These are phyloP conservation scores for Cairina moschata DNA, from an alignment of 2,113 vertebrate genomes.

Conservation along the genomic window DNA sequence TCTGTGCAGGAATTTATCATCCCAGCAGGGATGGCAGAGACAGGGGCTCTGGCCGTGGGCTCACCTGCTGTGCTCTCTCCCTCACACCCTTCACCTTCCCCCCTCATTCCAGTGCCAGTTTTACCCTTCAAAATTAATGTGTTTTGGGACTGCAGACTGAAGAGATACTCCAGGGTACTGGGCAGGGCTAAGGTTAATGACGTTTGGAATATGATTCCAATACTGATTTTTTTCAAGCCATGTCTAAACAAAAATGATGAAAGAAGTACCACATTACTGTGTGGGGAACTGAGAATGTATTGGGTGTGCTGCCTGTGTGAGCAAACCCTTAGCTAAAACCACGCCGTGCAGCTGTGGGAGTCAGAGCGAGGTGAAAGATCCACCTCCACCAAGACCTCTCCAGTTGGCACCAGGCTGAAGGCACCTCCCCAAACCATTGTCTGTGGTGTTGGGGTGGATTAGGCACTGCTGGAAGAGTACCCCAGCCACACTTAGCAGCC, in stretches of 20 bases:
- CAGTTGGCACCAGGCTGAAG: not conserved
- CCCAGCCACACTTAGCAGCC: not conserved
- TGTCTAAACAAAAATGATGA: not conserved
- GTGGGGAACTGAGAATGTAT: rapidly evolving
- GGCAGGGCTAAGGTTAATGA: not conserved
- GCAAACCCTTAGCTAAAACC: not conserved
- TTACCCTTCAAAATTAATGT: not conserved
- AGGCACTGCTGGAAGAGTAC: not conserved
- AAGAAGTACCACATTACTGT: not conserved
- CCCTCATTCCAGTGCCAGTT: not conserved
- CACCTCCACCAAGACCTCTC: not conserved
- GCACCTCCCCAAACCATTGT: not conserved
- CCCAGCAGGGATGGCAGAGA: not conserved
- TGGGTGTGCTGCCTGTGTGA: not conserved
- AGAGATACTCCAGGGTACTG: not conserved
- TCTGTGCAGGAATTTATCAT: not conserved
- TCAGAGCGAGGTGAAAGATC: not conserved
- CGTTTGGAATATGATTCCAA: not conserved
- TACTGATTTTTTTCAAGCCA: not conserved
- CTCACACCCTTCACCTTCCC: not conserved
- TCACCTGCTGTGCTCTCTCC: not conserved
- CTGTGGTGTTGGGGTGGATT: not conserved
- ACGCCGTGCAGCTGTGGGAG: not conserved
- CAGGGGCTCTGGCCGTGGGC: rapidly evolving
- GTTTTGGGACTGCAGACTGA: not conserved